phyloP scores from a whole-genome alignment of 1,140 invertebrate genomes.

The Pantala flavescens region DNA sequence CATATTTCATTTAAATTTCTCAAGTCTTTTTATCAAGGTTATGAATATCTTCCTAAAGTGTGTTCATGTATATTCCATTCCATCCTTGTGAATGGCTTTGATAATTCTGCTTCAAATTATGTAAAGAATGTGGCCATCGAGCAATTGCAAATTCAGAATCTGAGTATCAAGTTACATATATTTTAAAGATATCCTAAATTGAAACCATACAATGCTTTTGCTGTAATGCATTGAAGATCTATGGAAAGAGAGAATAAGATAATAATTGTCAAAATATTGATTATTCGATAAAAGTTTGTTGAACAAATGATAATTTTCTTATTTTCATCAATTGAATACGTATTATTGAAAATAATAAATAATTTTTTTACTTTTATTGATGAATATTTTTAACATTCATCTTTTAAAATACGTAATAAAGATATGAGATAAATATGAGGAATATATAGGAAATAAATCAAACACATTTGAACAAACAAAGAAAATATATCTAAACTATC shows the following conservation, averaged over 20 bases:
- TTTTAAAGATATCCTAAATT: neutral
- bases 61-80: slow-evolving; percentile 33
- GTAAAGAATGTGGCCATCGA: slow-evolving; percentile 29
- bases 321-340: too few relatives aligned
- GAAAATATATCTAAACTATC: too few relatives aligned
- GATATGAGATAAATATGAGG: too few relatives aligned
- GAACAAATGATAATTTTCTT: too few relatives aligned
- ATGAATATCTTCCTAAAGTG: slow-evolving; percentile 15
- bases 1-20: neutral
- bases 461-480: too few relatives aligned
- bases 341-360: too few relatives aligned
- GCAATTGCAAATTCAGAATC: slow-evolving; percentile 32
- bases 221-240: slow-evolving; percentile 35
- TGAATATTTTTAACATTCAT: too few relatives aligned
- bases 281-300: too few relatives aligned
- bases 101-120: slow-evolving; percentile 31
- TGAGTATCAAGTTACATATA: slow-evolving; percentile 21
- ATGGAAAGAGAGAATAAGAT: slow-evolving; percentile 34
- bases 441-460: too few relatives aligned
- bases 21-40: neutral
- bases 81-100: slow-evolving; percentile 29
- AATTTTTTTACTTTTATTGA: too few relatives aligned
- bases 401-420: too few relatives aligned
- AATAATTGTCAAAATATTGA: too few relatives aligned
- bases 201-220: slow-evolving; percentile 23